Base-by-base conservation (phyloP, 2,113 vertebrate genomes). In the Equus quagga region DNA sequence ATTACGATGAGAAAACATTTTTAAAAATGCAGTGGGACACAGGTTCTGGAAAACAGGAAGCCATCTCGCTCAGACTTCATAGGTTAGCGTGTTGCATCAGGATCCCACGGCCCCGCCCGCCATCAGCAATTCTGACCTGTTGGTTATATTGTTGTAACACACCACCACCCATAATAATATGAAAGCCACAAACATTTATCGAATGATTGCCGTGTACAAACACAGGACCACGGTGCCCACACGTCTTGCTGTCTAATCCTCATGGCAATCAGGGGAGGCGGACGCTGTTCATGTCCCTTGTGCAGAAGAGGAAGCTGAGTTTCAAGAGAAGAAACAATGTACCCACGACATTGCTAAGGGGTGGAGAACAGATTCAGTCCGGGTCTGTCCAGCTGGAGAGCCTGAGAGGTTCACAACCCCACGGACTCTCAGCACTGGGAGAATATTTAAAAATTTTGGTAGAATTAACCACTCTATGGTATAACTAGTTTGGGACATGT, bases 31-130 rank as follows among this genome's bases (percentile, higher is more conserved):
- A 28, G 58, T 24, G 70, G 69, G 23, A 88, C 96, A 87, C 28
- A 79, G 33, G 41, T 72, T 96, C 94, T 96, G 58, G 46, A 92
- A 89, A 94, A 88, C 36, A 78, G 28, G 36, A 13, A 75, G 78
- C 14, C 36, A 82, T 73, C 41, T 67, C 11, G 72, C 44, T 78
- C 28, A 64, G 33, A 85, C 69, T 31, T 96, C 73, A 86, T 24
- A 83, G 67, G 31, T 85, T 75, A 73, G 19, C 14, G 24, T 79
- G 3, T 26, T 75, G 4, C 11, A 8, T 24, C 31, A 41, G 82
- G 26, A 70, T 65, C 33, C 31, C 19, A 11, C 31, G 23, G 23
- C 21, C 28, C n/a, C 26, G 44, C 36, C 3, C 26, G 44, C 36
- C 3, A 13, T 70, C 83, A 82, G 54, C 11, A 83, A 18, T 73